Evolutionary conservation across 2,113 vertebrate species (phyloP), one percentile per base, ranked within the genome.

Genomic region (Trichechus manatus): DNA sequence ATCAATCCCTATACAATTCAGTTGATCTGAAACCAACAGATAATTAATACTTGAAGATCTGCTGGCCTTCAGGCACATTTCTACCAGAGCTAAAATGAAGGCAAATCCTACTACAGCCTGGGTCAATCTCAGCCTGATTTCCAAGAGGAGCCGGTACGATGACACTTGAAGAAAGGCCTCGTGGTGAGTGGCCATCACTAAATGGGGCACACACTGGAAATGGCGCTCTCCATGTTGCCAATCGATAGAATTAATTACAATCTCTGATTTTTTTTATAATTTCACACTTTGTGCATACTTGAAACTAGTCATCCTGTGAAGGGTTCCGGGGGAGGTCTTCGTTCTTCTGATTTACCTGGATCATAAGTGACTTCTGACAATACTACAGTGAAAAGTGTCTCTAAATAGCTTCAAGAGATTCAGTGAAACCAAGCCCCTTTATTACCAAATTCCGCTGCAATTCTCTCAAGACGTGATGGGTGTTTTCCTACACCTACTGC

Each of bases 101-200:
- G n/a, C 7, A 20, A 53, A 39, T 33, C 17, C 10, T 4, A 8
- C 1, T 64, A 6, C n/a, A 31, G 8, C 39, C 61, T 85, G 64
- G 29, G 39, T 29, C 82, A 44, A 42, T 14, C 27, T 85, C 44
- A 22, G 13, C 27, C 70, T 64, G 9, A 15, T 59, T 74, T 63
- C 15, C 22, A 9, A 20, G 6, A 14, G 44, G 25, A 72, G 33
- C 42, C 7, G 4, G 15, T 6, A 17, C 0, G 23, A 20, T 6
- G 8, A 6, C 42, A 44, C 3, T n/a, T 14, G 1, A 13, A 59
- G 33, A 25, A 61, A 75, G 75, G 27, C 23, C 17, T 25, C 39
- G 4, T 0, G 8, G 17, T 19, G 81, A 27, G 15, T 19, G 17
- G 19, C 3, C 6, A 14, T 9, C 6, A 13, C 39, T 29, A n/a